Evolutionary conservation across 2,888 invertebrate genomes (phyloP), one percentile per base, ranked within the genome.

Genomic region (Drosophila meridiana): DNA sequence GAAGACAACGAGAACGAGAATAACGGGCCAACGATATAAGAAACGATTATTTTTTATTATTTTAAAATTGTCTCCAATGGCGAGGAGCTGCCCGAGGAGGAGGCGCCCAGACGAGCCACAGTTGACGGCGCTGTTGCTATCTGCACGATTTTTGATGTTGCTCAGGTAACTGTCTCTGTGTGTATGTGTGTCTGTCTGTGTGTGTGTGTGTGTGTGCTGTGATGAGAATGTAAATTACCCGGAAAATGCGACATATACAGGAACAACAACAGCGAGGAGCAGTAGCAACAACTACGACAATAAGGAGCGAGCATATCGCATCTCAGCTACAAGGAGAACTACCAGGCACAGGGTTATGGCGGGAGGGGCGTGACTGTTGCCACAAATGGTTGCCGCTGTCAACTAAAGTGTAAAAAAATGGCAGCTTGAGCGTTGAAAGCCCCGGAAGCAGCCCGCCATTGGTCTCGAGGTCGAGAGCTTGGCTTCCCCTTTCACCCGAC

Each of bases 151-250:
- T 69, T 57, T 73, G 57, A 48, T 67, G 64, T 58, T 69, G 58
- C 71, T 59, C 42, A 58, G 58, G 50, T 65, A 45, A 60, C 56
- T 36, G 61, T 36, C 68, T 14, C 38, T n/a, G 14, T 30, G 40
- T 40, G 8, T 47, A 2, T 42, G n/a, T 59, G 53, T 61, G 56
- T 55, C 55, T 47, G 43, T 45, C 0, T 34, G 55, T 48, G 14
- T 59, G 48, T 56, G 48, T 47, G 43, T 56, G 38, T 53, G 26
- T 42, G 56, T 40, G 43, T 58, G 69, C 76, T 87, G 86, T 81
- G 84, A 80, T 80, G 83, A 79, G 85, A 84, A 87, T 87, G 87
- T 89, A 89, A 87, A 87, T 87, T 87, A 84, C 89, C 85, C 80
- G 89, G 87, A 89, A 89, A 87, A 85, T 87, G 79, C 81, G 82